A percentile compares a stretch with the other conserved stretches of the same genome.
These are phyloP conservation scores for Eristalis arbustorum DNA, from an alignment of 2,888 invertebrate species.

Conservation along the genomic window DNA sequence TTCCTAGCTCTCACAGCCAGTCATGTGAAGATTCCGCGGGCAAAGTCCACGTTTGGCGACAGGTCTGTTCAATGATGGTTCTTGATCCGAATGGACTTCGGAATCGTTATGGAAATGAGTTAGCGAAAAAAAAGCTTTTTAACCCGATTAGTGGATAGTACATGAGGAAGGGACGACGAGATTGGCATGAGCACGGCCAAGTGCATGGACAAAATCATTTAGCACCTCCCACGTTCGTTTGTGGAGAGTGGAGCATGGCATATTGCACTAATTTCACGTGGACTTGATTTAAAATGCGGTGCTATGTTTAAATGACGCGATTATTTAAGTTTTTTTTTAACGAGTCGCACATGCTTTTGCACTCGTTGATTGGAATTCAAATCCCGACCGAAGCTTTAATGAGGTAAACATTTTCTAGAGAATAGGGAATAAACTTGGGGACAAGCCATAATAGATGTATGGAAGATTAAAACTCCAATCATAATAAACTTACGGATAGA, in stretches of 20 bases:
- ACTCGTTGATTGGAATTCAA: no score
- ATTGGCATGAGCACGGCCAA: conserved; percentile 18
- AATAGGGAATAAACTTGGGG: no score
- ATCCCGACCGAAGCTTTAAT: no score
- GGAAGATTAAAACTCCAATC: no score
- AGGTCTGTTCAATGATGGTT: neutral
- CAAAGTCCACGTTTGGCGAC: conserved; percentile 9
- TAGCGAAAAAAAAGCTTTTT: neutral
- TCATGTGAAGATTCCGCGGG: conserved; percentile 21
- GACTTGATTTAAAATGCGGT: neutral
- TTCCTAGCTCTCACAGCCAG: neutral
- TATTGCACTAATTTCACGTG: neutral
- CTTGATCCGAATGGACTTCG: conserved; percentile 35
- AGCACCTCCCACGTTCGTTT: neutral
- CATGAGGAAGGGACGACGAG: neutral
- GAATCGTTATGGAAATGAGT: neutral
- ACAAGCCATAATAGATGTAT: no score
- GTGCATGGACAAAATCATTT: conserved; percentile 2
- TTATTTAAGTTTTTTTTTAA: no score
- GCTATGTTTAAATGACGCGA: neutral
- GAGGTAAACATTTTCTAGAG: no score
- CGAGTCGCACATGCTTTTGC: no score
- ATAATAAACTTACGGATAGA: no score
- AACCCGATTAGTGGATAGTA: neutral
- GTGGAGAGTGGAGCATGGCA: neutral